Evolutionary conservation across 2,113 vertebrate species (phyloP).

Genomic region (Microcebus jonahi): DNA sequence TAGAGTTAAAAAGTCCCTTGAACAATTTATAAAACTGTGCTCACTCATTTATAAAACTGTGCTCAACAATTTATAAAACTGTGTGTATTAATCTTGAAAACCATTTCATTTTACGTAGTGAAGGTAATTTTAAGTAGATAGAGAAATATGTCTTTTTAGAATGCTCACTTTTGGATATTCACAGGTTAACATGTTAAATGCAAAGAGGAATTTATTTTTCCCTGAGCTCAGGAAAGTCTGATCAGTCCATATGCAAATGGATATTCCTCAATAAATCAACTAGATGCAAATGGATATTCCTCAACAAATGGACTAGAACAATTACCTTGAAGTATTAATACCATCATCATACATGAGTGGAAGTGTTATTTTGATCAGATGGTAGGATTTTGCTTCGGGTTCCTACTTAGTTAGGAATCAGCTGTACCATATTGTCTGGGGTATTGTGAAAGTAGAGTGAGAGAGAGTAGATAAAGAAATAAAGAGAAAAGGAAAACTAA

Average conservation of each 20-base stretch:
- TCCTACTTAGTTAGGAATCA: neutral
- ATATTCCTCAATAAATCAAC: neutral
- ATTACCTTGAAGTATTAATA: neutral
- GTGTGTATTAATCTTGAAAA: neutral
- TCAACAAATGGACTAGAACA: neutral
- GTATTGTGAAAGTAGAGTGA: neutral
- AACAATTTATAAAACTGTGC: neutral
- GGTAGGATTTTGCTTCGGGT: neutral
- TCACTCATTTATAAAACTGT: neutral
- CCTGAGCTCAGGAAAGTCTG: neutral
- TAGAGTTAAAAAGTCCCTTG: neutral
- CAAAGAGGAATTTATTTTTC: neutral
- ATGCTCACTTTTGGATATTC: neutral
- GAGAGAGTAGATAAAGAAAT: neutral
- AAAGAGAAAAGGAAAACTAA: neutral
- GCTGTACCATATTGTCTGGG: neutral
- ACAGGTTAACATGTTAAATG: neutral
- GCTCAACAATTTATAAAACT: no score
- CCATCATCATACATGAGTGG: neutral
- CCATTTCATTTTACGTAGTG: neutral
- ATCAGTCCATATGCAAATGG: neutral
- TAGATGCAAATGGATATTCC: neutral
- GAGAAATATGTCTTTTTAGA: neutral
- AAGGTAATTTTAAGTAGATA: neutral
- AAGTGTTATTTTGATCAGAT: neutral